Evolutionary conservation across 1,140 invertebrate genomes (phyloP), one percentile per base, ranked within the genome.

Genomic region (Amyelois transitella): DNA sequence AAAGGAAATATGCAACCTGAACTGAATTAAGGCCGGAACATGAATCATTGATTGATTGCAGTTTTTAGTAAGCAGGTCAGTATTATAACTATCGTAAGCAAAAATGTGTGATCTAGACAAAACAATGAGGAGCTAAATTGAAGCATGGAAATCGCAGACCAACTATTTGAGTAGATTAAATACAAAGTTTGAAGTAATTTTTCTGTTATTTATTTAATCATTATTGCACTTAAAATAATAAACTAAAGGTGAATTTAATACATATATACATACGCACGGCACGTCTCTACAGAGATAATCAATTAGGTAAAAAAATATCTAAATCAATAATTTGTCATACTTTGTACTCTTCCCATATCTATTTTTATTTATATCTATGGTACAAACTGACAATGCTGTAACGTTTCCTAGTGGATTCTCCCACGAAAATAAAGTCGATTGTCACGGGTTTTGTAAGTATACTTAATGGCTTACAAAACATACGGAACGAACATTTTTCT

Each of bases 351-450:
- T n/a, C n/a, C n/a, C n/a, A n/a, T n/a, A 28, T 28, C 25, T 8
- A 28, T 28, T 28, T 8, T 1, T 28, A 1, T 5, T 3, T 8
- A 28, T 28, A 8, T 28, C 25, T 5, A 28, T 28, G 2, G 7
- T 18, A 19, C 43, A 45, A 45, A 19, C 18, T 17, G 19, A 19
- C 18, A 45, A 45, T 19, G 43, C 19, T 10, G 43, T 19, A 45
- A 45, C 43, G 43, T 45, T 45, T 45, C 43, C 43, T 45, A 45
- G 18, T 19, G 18, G 18, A 45, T n/a, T 19, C 43, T 45, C 43
- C 43, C 43, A 45, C 43, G 43, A 45, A 45, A 45, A 19, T 45
- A 45, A 18, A 45, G 43, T 19, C 43, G 18, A 45, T 45, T 45
- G 43, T 45, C 19, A 19, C 19, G 2, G 18, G 43, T 45, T 45